Evolutionary conservation across 1,140 invertebrate species (phyloP), one percentile per base, ranked within the genome.

Genomic region (Phenacoccus solenopsis): DNA sequence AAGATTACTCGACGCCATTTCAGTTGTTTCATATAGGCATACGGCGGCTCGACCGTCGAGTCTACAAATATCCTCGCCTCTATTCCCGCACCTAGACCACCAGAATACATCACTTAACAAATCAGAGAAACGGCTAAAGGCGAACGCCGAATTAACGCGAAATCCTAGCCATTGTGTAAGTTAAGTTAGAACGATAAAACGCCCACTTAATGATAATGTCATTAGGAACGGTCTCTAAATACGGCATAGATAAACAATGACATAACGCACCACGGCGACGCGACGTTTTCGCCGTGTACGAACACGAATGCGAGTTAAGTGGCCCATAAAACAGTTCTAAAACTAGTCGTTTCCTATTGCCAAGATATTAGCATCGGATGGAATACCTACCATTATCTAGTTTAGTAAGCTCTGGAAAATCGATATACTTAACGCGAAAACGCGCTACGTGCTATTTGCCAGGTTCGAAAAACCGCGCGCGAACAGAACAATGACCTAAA

Each of bases 361-460:
- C 13, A 49, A 49, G 38, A 49, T 49, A 49, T 49, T 49, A 49
- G 38, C 38, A 49, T 49, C 20, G 20, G 38, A 49, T 49, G 38
- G 38, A 16, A n/a, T n/a, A 49, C 38, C 38, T 49, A 49, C 38
- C n/a, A 49, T 49, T 49, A 49, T 49, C 4, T 49, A 49, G 38
- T 49, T 49, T 49, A 49, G 38, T 49, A 49, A 49, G 38, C 38
- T 49, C 38, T 49, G 38, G n/a, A 49, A 49, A 49, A 49, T 49
- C 38, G 38, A 49, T 49, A 49, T 49, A 49, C 20, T 49, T 49
- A 49, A n/a, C 38, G 38, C 38, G n/a, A 49, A 49, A 49, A 49
- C 38, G 20, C 38, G 20, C 38, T n/a, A n/a, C n/a, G n/a, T n/a
- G 38, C 38, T 49, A 5, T 49, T 49, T n/a, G n/a, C n/a, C n/a